Conservation (phyloP, 2,888 invertebrate genomes). For the Cotesia congregata region DNA sequence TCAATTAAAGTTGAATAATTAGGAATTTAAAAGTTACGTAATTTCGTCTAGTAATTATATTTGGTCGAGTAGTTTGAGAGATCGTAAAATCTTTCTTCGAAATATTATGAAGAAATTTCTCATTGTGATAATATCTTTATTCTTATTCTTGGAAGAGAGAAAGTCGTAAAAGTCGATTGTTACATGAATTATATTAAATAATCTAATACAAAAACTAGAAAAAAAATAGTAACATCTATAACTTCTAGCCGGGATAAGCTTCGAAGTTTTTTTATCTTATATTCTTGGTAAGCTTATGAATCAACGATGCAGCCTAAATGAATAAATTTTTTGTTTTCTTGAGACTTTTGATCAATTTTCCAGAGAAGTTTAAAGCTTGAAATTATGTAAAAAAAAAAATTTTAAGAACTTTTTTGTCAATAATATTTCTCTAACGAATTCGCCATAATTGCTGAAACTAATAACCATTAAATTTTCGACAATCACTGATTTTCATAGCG, state of each 20-base stretch:
- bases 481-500: too few relatives aligned
- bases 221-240: not conserved
- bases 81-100: constrained; percentile 31
- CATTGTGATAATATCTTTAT: constrained; percentile 7
- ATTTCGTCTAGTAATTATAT: not conserved
- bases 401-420: too few relatives aligned
- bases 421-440: too few relatives aligned
- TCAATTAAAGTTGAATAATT: not conserved
- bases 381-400: too few relatives aligned
- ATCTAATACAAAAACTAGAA: not conserved
- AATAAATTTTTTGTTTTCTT: too few relatives aligned
- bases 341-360: too few relatives aligned
- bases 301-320: too few relatives aligned
- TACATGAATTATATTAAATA: not conserved
- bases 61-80: constrained; percentile 7
- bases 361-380: too few relatives aligned
- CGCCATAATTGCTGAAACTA: too few relatives aligned
- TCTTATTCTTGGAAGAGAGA: constrained; percentile 14
- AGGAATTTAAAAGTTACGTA: not conserved
- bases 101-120: constrained; percentile 19
- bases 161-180: constrained; percentile 20
- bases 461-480: too few relatives aligned
- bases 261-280: too few relatives aligned
- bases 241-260: not conserved
- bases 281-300: too few relatives aligned